A percentile compares a stretch with the other conserved stretches of the same genome.
phyloP scores from a whole-genome alignment of 2,113 vertebrate species.

The Phylloscopus trochilus region DNA sequence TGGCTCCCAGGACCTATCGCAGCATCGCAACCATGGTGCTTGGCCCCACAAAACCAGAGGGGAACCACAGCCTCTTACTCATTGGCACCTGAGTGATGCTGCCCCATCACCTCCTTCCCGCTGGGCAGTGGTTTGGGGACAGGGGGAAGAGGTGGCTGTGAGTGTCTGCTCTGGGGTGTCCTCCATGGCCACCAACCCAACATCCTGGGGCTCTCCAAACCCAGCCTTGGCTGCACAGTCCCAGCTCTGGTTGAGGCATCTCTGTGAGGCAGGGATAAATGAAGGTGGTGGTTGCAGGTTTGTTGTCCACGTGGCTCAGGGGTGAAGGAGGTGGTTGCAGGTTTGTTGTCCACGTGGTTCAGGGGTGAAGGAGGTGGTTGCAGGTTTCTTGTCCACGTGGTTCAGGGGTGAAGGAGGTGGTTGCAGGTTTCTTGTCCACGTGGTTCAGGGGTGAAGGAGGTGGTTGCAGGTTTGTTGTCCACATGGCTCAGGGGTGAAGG shows the following conservation, averaged over 20 bases:
- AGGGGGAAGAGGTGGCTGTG: neutral
- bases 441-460: too few species aligned
- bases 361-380: too few species aligned
- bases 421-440: too few species aligned
- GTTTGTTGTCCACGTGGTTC: too few species aligned
- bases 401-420: too few species aligned
- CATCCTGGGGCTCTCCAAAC: neutral
- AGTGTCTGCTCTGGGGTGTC: rapidly evolving
- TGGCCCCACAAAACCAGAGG: conserved; percentile 40
- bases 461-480: neutral
- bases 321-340: too few species aligned
- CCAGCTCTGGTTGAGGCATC: too few species aligned
- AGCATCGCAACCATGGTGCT: neutral
- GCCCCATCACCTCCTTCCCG: neutral
- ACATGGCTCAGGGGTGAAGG: too few species aligned
- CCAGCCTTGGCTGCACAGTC: neutral
- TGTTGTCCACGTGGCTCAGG: neutral
- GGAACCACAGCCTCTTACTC: conserved; percentile 45
- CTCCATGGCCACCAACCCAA: neutral
- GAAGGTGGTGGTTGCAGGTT: neutral
- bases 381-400: too few species aligned
- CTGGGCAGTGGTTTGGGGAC: conserved; percentile 13
- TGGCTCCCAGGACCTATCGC: neutral
- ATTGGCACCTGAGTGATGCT: neutral
- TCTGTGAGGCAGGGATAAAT: rapidly evolving